These are phyloP conservation scores for Rallus crepitans DNA, from an alignment of 2,797 vertebrate species.

Conservation along the genomic window DNA sequence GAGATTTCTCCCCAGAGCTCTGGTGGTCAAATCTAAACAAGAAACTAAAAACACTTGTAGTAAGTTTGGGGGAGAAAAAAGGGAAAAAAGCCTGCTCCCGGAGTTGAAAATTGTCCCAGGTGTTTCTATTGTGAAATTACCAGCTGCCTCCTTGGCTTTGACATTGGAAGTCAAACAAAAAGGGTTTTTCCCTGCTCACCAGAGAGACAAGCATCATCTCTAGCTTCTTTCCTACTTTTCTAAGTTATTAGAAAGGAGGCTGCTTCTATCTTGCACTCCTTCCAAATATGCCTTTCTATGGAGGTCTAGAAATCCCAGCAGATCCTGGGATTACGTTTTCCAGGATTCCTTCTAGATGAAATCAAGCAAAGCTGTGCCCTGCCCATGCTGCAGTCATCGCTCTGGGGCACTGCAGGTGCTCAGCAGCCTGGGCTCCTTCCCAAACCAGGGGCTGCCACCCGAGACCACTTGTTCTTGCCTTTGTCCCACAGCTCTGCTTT, in stretches of 20 bases:
- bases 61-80: neutral
- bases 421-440: neutral
- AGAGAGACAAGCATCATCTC: neutral
- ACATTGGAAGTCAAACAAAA: neutral
- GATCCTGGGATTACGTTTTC: neutral
- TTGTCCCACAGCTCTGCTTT: neutral
- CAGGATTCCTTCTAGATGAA: conserved; percentile 40
- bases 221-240: neutral
- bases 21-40: neutral
- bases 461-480: accelerated
- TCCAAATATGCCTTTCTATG: conserved; percentile 32
- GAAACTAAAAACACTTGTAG: neutral
- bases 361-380: neutral
- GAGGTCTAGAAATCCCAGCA: conserved; percentile 34
- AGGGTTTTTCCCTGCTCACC: neutral
- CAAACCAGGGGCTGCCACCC: neutral
- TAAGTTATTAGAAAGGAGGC: conserved; percentile 13
- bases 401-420: neutral
- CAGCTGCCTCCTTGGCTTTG: neutral
- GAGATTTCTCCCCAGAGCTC: neutral
- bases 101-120: neutral
- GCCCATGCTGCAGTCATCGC: neutral
- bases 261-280: neutral
- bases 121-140: neutral
- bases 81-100: neutral